Percentiles rank a stretch among this genome's conserved stretches.
phyloP scores from a whole-genome alignment of 92 coral and sea anemone species.

The Hydrozoanthus gracilis region DNA sequence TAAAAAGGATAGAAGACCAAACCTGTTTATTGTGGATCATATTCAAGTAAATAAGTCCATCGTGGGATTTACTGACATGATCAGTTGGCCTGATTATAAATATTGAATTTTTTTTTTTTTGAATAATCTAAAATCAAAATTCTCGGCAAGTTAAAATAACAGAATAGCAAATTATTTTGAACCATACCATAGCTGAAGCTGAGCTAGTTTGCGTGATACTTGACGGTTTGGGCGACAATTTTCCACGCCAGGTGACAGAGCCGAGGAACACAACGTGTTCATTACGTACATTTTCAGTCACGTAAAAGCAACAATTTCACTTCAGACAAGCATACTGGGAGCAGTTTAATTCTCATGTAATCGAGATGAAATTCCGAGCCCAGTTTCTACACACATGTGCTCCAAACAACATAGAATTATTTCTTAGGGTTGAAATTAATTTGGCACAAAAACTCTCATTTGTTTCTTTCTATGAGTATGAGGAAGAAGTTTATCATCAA shows the following conservation, averaged over 20 bases:
- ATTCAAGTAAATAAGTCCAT: background rate
- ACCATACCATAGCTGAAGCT: background rate
- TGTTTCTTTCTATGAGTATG: no score
- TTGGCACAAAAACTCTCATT: no score
- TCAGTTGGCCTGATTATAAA: background rate
- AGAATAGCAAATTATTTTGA: background rate
- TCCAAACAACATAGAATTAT: no score
- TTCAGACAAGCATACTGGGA: background rate
- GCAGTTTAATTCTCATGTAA: no score
- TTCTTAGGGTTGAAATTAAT: no score
- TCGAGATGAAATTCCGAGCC: no score
- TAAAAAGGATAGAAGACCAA: background rate
- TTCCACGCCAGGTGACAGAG: background rate
- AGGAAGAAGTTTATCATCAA: no score
- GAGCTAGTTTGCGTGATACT: background rate
- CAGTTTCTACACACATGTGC: no score
- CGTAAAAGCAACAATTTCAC: background rate
- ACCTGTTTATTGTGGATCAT: conserved; percentile 20
- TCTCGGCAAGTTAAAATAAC: background rate
- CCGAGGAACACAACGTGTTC: background rate
- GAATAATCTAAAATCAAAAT: background rate
- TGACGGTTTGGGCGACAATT: background rate
- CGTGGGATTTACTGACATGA: background rate
- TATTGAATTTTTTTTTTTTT: background rate
- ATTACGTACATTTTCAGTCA: background rate